Percentiles rank a stretch among this genome's conserved stretches.
Conservation (phyloP, 2,797 vertebrate genomes). For the Falco cherrug region DNA sequence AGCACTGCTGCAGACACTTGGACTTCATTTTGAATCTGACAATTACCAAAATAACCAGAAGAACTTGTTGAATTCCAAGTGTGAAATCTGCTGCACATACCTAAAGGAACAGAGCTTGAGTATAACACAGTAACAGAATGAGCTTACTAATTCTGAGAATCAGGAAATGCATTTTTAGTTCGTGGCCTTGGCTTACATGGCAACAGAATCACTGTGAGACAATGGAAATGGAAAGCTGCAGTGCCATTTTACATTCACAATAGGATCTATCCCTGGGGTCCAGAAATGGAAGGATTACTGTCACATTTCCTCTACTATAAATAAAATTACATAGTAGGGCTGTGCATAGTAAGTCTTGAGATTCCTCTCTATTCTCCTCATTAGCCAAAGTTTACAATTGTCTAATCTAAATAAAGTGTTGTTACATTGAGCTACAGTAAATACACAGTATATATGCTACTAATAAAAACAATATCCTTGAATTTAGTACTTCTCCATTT, state of each 20-base stretch:
- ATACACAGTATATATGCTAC: not conserved
- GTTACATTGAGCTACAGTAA: not conserved
- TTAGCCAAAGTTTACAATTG: not conserved
- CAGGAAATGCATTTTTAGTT: slow-evolving; percentile 28
- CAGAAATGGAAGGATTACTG: slow-evolving; percentile 1
- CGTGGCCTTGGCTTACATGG: slow-evolving; percentile 12
- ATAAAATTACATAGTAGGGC: not conserved
- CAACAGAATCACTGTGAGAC: slow-evolving; percentile 19
- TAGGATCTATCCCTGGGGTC: not conserved
- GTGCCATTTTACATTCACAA: slow-evolving; percentile 13
- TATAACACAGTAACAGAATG: not conserved
- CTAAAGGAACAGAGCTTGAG: not conserved
- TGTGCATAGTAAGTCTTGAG: not conserved
- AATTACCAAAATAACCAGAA: not conserved
- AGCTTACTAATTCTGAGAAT: not conserved
- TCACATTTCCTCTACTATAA: slow-evolving; percentile 1
- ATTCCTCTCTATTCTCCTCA: not conserved
- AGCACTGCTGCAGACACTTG: not conserved
- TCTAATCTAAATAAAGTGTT: not conserved
- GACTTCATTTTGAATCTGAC: not conserved
- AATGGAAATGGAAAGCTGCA: slow-evolving; percentile 31
- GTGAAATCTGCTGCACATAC: not conserved
- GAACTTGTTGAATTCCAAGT: not conserved
- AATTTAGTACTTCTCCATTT: not conserved
- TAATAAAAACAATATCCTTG: not conserved